Evolutionary conservation across 2,888 invertebrate species (phyloP).

Genomic region (Notodonta dromedarius): DNA sequence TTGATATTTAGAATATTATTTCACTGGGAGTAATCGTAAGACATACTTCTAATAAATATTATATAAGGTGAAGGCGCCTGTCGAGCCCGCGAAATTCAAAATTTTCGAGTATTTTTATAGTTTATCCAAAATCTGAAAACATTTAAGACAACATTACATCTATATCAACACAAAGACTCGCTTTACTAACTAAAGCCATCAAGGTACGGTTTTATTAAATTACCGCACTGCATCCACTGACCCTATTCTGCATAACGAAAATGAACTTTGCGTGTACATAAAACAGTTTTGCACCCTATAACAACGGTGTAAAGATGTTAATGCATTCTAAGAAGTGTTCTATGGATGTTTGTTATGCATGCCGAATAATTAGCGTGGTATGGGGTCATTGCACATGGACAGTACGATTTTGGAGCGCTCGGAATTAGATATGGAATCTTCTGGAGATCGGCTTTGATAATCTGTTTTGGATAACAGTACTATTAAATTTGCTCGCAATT

Average conservation of each 20-base stretch:
- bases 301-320: constrained; percentile 21
- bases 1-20: too few species aligned
- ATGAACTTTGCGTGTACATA: constrained; percentile 1
- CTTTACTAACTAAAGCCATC: background rate
- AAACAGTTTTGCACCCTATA: constrained; percentile 15
- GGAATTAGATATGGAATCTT: constrained; percentile 26
- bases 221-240: constrained; percentile 60
- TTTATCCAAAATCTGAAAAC: too few species aligned
- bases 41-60: too few species aligned
- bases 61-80: too few species aligned
- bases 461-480: too few species aligned
- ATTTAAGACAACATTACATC: too few species aligned
- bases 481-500: too few species aligned
- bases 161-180: too few species aligned
- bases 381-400: constrained; percentile 44
- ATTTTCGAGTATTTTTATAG: too few species aligned
- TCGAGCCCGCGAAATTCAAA: too few species aligned
- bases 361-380: constrained; percentile 33
- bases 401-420: constrained; percentile 23
- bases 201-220: constrained; percentile 58
- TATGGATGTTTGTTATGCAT: constrained; percentile 12
- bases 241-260: constrained; percentile 43
- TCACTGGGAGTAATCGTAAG: too few species aligned
- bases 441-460: too few species aligned
- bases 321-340: constrained; percentile 7